These are phyloP conservation scores for Eristalis tenax DNA, from an alignment of 2,888 invertebrate species.

Conservation along the genomic window DNA sequence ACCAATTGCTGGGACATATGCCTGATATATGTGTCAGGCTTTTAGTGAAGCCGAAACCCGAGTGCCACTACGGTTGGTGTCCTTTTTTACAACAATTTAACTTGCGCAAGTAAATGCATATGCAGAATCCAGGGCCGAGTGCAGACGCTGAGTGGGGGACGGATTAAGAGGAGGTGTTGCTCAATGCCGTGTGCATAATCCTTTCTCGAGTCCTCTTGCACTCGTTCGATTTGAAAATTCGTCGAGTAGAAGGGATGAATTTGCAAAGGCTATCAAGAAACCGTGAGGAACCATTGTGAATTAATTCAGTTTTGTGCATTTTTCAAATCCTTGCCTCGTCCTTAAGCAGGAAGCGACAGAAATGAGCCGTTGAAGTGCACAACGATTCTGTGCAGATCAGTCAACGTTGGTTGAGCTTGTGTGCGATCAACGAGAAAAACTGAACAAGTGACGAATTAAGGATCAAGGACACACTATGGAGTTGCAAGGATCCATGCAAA, in stretches of 20 bases:
- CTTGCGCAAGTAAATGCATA: background rate
- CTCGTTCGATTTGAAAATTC: background rate
- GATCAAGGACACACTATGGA: slow-evolving; percentile 33
- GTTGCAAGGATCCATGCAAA: slow-evolving; percentile 21
- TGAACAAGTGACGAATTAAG: background rate
- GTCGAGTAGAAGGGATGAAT: background rate
- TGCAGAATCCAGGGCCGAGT: background rate
- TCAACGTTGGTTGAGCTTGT: background rate
- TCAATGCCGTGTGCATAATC: too few relatives aligned
- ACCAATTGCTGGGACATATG: slow-evolving; percentile 30
- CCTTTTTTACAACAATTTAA: background rate
- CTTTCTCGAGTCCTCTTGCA: background rate
- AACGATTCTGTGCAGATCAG: background rate
- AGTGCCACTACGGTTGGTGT: slow-evolving; percentile 16
- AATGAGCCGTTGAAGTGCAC: background rate
- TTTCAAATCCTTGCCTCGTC: background rate
- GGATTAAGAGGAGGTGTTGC: too few relatives aligned
- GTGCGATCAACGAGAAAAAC: background rate
- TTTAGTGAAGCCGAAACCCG: slow-evolving; percentile 46
- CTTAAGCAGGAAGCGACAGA: background rate
- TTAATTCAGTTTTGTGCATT: background rate
- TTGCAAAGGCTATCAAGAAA: background rate
- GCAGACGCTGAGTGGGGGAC: background rate
- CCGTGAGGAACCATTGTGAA: background rate
- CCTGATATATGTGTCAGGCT: slow-evolving; percentile 31